Conservation (phyloP, 2,113 vertebrate genomes). For the Mormyrus lacerda region DNA sequence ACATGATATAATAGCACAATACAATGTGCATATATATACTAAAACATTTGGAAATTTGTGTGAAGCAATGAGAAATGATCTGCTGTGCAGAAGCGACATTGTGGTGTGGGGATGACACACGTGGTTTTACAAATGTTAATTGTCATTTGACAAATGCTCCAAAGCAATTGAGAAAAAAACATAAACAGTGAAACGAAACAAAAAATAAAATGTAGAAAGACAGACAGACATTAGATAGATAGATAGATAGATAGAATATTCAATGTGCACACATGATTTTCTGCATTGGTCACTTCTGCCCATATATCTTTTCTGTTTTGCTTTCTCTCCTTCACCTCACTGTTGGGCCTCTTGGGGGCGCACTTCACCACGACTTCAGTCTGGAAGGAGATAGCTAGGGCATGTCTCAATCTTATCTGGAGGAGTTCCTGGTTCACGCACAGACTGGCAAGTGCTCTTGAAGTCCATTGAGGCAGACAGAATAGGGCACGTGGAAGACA, state of each 20-base stretch:
- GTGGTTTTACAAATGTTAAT: too few species aligned
- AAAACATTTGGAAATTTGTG: too few species aligned
- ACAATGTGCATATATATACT: too few species aligned
- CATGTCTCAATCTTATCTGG: slow-evolving; percentile 39
- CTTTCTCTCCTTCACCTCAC: slow-evolving; percentile 44
- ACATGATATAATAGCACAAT: too few species aligned
- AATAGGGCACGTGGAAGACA: slow-evolving; percentile 41
- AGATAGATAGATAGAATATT: neutral
- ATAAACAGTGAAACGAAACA: neutral
- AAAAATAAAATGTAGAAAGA: neutral
- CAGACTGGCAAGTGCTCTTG: slow-evolving; percentile 44
- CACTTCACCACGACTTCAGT: slow-evolving; percentile 48
- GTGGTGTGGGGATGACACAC: neutral
- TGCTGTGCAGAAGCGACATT: neutral
- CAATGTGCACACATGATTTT: slow-evolving; percentile 50
- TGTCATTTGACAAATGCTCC: too few species aligned
- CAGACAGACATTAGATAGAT: too few species aligned
- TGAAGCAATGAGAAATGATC: neutral
- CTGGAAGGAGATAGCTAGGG: slow-evolving; percentile 46
- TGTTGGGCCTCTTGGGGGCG: slow-evolving; percentile 36
- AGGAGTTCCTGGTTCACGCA: slow-evolving; percentile 27
- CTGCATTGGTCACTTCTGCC: slow-evolving; percentile 39
- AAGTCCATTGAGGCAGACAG: too few species aligned
- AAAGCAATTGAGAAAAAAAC: neutral
- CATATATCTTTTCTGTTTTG: slow-evolving; percentile 25